Base-by-base conservation (phyloP, 2,797 vertebrate species). In the Spheniscus humboldti region DNA sequence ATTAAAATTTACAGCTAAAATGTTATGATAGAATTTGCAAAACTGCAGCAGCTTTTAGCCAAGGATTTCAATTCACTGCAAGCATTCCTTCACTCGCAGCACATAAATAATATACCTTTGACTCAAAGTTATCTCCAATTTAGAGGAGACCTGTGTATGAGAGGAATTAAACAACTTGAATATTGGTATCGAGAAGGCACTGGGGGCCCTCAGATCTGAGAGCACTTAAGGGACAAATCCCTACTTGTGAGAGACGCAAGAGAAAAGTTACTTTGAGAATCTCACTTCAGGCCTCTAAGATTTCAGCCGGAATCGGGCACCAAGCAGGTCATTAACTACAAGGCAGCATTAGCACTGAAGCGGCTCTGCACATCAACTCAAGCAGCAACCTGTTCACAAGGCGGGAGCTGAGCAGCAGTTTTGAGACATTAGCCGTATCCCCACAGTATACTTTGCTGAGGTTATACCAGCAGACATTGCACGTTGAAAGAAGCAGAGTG, bases 401-500 rank as follows among this genome's bases (percentile, higher is more conserved):
- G 52, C 1, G 0, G 47, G 47, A 71, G 37, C 67, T 30, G 25
- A 48, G 63, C 56, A 33, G 62, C 57, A 39, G 17, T 52, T 56
- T 2, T 23, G 33, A 60, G 56, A 31, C 0, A 0, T 13, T 16
- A 37, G 24, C 33, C 2, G 0, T 47, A 31, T 45, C 59, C 31
- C 76, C 6, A 0, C 0, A 0, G 30, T 4, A 27, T 3, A 17
- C 56, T 24, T 27, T 15, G n/a, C 18, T 60, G 25, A 50, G 43
- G 35, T 64, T 47, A 25, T 30, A 45, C 30, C 76, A 68, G 79
- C 18, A 81, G 72, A 39, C 52, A 30, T 3, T 6, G 28, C 31
- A 33, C 37, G 23, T 0, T 19, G 31, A 68, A 66, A 67, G 73
- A 24, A 48, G 53, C n/a, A 27, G 48, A 80, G 43, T 24, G 39